Evolutionary conservation across 2,888 invertebrate genomes (phyloP).

Genomic region (Synanthedon formicaeformis): DNA sequence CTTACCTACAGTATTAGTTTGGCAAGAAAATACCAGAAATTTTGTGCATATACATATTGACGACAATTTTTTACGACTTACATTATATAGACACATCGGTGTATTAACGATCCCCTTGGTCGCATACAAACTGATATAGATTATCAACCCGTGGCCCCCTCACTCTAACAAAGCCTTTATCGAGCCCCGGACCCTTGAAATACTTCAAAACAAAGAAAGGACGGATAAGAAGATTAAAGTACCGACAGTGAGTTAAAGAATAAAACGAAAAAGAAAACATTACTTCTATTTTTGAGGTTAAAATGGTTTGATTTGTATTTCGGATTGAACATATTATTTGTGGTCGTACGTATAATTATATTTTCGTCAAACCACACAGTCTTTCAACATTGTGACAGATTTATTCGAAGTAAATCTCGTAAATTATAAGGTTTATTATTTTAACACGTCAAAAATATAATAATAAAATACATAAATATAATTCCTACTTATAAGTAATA

Average conservation of each 20-base stretch:
- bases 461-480: too few species aligned
- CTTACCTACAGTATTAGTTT: too few species aligned
- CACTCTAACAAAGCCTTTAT: slow-evolving; percentile 35
- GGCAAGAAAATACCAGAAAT: too few species aligned
- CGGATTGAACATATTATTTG: background rate
- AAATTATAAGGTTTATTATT: too few species aligned
- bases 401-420: too few species aligned
- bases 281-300: background rate
- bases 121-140: slow-evolving; percentile 52
- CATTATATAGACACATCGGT: slow-evolving; percentile 12
- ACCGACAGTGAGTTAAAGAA: slow-evolving; percentile 29
- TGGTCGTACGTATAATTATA: background rate
- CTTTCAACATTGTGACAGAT: too few species aligned
- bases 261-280: slow-evolving; percentile 23
- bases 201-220: slow-evolving; percentile 54
- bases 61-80: too few species aligned
- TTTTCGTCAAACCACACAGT: background rate
- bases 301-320: background rate
- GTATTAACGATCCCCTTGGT: slow-evolving; percentile 31
- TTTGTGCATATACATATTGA: too few species aligned
- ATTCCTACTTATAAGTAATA: too few species aligned
- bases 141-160: slow-evolving; percentile 48
- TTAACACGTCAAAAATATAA: too few species aligned
- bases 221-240: slow-evolving; percentile 46
- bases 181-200: slow-evolving; percentile 30